Evolutionary conservation across 1,140 invertebrate genomes (phyloP).

Genomic region (Vanessa tameamea): DNA sequence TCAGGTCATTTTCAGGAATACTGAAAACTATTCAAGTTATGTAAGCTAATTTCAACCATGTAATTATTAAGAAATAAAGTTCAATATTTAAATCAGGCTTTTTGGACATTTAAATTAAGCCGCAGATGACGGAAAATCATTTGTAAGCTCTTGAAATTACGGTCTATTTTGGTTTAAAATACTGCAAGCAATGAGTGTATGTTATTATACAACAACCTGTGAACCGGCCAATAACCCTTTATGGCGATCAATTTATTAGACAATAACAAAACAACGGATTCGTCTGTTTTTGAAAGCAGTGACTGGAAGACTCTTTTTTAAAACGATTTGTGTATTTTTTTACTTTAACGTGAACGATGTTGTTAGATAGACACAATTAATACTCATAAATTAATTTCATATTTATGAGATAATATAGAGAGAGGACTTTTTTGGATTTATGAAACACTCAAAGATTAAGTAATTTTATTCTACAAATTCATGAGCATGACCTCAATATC

Average conservation of each 20-base stretch:
- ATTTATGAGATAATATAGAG: too few species aligned
- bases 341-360: too few species aligned
- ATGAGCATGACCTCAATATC: too few species aligned
- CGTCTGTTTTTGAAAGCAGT: neutral
- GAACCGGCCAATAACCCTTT: neutral
- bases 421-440: too few species aligned
- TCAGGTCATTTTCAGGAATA: slow-evolving; percentile 4
- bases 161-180: neutral
- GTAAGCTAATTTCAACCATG: neutral
- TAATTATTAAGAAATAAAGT: neutral
- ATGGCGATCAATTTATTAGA: neutral
- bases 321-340: neutral
- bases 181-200: neutral
- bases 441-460: too few species aligned
- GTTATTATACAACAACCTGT: slow-evolving; percentile 1
- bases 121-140: neutral
- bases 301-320: neutral
- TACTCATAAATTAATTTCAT: too few species aligned
- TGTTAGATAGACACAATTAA: too few species aligned
- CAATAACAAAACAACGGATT: neutral
- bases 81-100: neutral
- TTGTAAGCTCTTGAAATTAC: neutral
- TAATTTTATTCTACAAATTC: too few species aligned
- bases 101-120: neutral
- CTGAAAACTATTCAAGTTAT: neutral